Base-by-base conservation (phyloP, 1,140 invertebrate genomes). In the Muscidifurax raptorellus region DNA sequence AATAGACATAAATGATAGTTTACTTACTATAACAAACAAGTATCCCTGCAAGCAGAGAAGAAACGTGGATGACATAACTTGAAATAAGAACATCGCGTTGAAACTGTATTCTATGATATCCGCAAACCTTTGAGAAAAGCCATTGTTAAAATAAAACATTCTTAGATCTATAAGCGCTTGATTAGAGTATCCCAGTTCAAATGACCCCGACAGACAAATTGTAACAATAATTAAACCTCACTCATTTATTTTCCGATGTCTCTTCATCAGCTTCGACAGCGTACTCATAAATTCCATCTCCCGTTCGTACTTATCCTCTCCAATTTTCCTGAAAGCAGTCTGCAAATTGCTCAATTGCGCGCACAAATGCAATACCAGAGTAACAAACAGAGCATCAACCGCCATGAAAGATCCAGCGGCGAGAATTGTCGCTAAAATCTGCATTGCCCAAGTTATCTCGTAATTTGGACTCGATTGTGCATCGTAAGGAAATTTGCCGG, bases 21-120 rank as follows among this genome's bases (percentile, higher is more conserved):
- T 52, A 25, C 78, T 66, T 89, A 94, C 93, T 82, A 90, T 88
- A 18, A 90, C 89, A 2, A 93, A 72, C 76, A 93, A 91, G 82
- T 93, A 94, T 13, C 92, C 92, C 0, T 92, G 91, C 1, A 92
- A 91, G 40, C 93, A 94, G 13, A 94, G 93, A 47, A 93, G 93
- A 40, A 94, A 87, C 12, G 92, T 89, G 0, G 92, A 94, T 0
- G 93, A 89, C 12, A 88, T 88, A 76, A 94, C 91, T 87, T 94
- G 93, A 7, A 88, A 87, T 74, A 94, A 90, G 32, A 90, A 92
- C 0, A 91, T 90, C 47, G 89, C 88, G 0, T 91, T 91, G 86
- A 94, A 94, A 84, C 90, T 91, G 0, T 64, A n/a, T 87, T 94
- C 91, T 44, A 93, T 87, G 32, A 89, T 86, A 0, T 47, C 77